These are phyloP conservation scores for Drosophila cardini DNA, from an alignment of 1,140 invertebrate genomes.

Conservation along the genomic window DNA sequence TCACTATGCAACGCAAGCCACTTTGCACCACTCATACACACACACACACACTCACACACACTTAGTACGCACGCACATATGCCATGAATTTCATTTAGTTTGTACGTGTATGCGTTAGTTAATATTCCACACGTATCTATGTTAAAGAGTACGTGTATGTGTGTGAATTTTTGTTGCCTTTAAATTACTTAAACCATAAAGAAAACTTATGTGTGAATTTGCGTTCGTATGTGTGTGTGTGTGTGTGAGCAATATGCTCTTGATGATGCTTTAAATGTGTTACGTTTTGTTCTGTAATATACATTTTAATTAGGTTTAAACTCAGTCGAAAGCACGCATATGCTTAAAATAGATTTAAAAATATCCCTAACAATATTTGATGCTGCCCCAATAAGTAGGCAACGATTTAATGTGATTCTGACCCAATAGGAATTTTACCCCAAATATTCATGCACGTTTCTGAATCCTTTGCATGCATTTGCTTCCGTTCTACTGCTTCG, in stretches of 20 bases:
- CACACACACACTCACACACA: conserved; percentile 15
- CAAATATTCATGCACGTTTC: background rate
- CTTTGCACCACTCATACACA: conserved; percentile 55
- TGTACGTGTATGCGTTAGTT: conserved; percentile 80
- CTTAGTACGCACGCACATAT: conserved; percentile 76
- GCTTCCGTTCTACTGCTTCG: background rate
- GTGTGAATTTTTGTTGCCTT: conserved; percentile 52
- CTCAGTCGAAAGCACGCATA: conserved; percentile 13
- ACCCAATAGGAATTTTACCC: background rate
- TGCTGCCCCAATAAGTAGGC: conserved; percentile 6
- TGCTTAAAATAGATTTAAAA: conserved; percentile 11
- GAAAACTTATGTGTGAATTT: conserved; percentile 53
- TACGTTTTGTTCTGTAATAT: conserved; percentile 42
- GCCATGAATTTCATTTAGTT: conserved; percentile 82
- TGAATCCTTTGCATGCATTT: conserved; percentile 29
- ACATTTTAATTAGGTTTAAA: conserved; percentile 66
- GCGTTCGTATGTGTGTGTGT: conserved; percentile 11
- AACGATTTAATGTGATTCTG: conserved; percentile 6
- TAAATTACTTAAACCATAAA: conserved; percentile 79
- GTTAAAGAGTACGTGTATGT: conserved; percentile 35
- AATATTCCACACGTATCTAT: conserved; percentile 71
- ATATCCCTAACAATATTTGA: background rate
- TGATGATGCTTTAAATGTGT: conserved; percentile 67
- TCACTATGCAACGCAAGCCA: conserved; percentile 75
- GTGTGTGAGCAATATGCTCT: conserved; percentile 60